These are phyloP conservation scores for Eueides isabella DNA, from an alignment of 1,140 invertebrate genomes.

Conservation along the genomic window DNA sequence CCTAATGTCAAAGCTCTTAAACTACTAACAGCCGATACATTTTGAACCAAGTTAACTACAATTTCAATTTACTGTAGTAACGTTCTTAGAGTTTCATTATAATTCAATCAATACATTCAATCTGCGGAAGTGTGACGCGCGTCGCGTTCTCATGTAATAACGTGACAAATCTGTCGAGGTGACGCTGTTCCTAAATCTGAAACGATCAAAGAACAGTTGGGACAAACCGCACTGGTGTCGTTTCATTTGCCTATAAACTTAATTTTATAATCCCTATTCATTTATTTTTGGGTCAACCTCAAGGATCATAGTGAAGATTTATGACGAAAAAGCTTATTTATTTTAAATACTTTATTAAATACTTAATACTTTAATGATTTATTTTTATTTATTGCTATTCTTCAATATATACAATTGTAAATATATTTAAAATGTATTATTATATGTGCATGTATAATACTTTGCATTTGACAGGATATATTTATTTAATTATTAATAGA, in stretches of 20 bases:
- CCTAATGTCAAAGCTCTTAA: neutral
- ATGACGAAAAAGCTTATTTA: neutral
- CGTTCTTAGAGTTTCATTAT: conserved; percentile 22
- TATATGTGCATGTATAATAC: neutral
- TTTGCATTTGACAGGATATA: neutral
- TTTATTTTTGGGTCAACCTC: neutral
- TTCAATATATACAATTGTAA: neutral
- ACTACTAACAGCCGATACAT: neutral
- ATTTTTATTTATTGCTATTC: neutral
- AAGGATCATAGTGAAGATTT: neutral
- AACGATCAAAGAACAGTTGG: conserved; percentile 19
- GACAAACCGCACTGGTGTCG: conserved; percentile 14
- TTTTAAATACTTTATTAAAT: neutral
- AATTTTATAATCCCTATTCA: neutral
- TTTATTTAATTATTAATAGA: neutral
- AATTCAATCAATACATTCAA: conserved; percentile 39
- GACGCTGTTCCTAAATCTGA: conserved; percentile 45
- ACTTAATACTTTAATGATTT: neutral
- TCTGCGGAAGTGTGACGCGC: conserved; percentile 47
- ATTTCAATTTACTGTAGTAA: neutral
- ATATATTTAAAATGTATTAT: neutral
- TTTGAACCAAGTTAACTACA: neutral
- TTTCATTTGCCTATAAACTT: conserved; percentile 9
- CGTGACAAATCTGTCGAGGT: conserved; percentile 52
- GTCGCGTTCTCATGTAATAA: conserved; percentile 43